Evolutionary conservation across 2,113 vertebrate genomes (phyloP).

Genomic region (Ailuropoda melanoleuca): DNA sequence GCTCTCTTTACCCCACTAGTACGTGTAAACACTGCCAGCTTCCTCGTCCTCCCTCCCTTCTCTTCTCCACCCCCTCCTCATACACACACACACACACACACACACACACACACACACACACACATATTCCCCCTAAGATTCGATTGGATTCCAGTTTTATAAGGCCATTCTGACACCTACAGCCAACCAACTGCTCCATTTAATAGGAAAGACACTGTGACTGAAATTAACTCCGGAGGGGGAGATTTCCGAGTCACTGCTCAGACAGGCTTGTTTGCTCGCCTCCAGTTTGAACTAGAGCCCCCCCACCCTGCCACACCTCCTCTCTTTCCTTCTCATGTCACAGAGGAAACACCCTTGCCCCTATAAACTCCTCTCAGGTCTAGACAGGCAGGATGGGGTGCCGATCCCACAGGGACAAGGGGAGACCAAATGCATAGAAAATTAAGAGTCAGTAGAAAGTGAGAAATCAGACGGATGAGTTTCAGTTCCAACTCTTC

Average conservation of each 20-base stretch:
- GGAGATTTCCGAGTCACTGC: constrained; percentile 62
- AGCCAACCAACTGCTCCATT: constrained; percentile 70
- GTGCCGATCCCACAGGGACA: not conserved
- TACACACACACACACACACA: not conserved
- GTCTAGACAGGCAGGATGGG: not conserved
- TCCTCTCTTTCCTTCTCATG: not conserved
- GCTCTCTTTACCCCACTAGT: constrained; percentile 41
- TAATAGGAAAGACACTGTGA: constrained; percentile 74
- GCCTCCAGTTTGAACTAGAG: not conserved
- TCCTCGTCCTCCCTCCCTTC: not conserved
- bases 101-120: not conserved
- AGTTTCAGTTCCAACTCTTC: not conserved
- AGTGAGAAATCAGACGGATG: not conserved
- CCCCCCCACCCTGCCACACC: not conserved
- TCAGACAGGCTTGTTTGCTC: constrained; percentile 17
- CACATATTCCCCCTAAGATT: constrained; percentile 1
- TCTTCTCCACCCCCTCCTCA: not conserved
- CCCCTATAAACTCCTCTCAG: not conserved
- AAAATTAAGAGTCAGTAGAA: not conserved
- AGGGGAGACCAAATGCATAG: not conserved
- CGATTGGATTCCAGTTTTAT: constrained; percentile 70
- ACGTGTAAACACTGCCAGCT: constrained; percentile 25
- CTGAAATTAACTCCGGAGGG: constrained; percentile 71
- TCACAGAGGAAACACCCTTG: not conserved
- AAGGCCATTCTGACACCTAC: constrained; percentile 71